These are phyloP conservation scores for Steinernema feltiae DNA, from an alignment of 1,140 invertebrate species.

Conservation along the genomic window DNA sequence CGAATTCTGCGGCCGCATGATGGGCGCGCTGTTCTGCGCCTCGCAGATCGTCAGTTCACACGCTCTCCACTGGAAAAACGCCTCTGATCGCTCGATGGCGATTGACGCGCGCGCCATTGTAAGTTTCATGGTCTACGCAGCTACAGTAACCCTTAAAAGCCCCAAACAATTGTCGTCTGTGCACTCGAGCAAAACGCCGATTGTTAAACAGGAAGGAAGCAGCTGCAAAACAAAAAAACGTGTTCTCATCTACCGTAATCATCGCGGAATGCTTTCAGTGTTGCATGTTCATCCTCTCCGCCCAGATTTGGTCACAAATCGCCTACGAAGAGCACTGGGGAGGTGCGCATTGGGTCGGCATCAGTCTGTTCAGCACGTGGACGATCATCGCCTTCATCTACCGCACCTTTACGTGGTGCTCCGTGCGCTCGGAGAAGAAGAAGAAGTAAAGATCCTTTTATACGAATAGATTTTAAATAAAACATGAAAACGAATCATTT, in stretches of 20 bases:
- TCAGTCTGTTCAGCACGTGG: conserved; percentile 54
- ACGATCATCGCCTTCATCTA: conserved; percentile 52
- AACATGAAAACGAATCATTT: no score
- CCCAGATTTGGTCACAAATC: conserved; percentile 56
- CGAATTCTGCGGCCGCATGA: conserved; percentile 51
- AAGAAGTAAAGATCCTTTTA: not conserved
- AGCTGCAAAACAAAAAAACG: no score
- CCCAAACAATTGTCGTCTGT: not conserved
- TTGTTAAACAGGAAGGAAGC: not conserved
- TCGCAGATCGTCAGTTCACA: conserved; percentile 45
- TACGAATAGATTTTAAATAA: not conserved
- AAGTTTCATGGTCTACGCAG: conserved; percentile 17
- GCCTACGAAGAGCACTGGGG: conserved; percentile 51
- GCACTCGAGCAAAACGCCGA: not conserved
- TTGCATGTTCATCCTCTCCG: conserved; percentile 50
- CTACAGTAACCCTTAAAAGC: not conserved
- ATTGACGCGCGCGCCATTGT: conserved; percentile 53
- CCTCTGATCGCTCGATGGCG: conserved; percentile 44
- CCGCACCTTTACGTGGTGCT: conserved; percentile 33
- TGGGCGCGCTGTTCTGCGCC: conserved; percentile 48
- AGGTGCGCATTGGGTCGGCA: conserved; percentile 53
- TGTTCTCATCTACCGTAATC: no score
- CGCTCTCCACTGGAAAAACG: conserved; percentile 48
- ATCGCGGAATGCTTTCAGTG: conserved; percentile 35
- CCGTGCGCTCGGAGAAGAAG: conserved; percentile 15